Base-by-base conservation (phyloP, 1,140 invertebrate species). In the Meloidogyne hapla region DNA sequence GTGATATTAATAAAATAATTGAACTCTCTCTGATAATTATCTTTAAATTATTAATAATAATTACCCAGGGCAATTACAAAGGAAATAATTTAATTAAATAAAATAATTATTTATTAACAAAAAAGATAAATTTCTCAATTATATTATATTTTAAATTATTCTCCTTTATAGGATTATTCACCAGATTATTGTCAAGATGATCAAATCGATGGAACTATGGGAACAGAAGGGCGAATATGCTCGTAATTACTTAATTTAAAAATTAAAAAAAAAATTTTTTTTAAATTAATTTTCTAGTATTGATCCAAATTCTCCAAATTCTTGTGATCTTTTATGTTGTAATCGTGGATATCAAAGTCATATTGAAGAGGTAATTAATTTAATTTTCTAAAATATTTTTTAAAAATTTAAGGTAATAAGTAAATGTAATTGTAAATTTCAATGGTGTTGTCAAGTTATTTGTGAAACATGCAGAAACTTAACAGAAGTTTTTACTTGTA, bases 101-200 rank as follows among this genome's bases (percentile, higher is more conserved):
- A 33, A 33, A 33, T 33, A 33, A 33, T 33, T 6, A 33, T 33
- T 33, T 33, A 33, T n/a, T n/a, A n/a, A n/a, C n/a, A n/a, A n/a
- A n/a, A n/a, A n/a, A n/a, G n/a, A n/a, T n/a, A n/a, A n/a, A n/a
- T n/a, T n/a, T n/a, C n/a, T n/a, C n/a, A n/a, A n/a, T n/a, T n/a
- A n/a, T n/a, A n/a, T n/a, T n/a, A n/a, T n/a, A 48, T 18, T 13
- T 68, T 25, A 26, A 64, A 63, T 48, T 18, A 15, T n/a, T 23
- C 9, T 45, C 15, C 2, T 23, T 56, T 21, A n/a, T 10, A 73
- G 71, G 93, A 94, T 87, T 92, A 92, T 84, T 95, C 93, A 1
- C 94, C 94, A 0, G 95, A 93, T 85, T 96, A 94, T 88, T 96
- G 94, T 89, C 93, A 94, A 15, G 70, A 48, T 23, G 80, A 83